Percentiles rank a stretch among this genome's conserved stretches.
phyloP scores from a whole-genome alignment of 2,113 vertebrate genomes.

The Polyodon spathula region DNA sequence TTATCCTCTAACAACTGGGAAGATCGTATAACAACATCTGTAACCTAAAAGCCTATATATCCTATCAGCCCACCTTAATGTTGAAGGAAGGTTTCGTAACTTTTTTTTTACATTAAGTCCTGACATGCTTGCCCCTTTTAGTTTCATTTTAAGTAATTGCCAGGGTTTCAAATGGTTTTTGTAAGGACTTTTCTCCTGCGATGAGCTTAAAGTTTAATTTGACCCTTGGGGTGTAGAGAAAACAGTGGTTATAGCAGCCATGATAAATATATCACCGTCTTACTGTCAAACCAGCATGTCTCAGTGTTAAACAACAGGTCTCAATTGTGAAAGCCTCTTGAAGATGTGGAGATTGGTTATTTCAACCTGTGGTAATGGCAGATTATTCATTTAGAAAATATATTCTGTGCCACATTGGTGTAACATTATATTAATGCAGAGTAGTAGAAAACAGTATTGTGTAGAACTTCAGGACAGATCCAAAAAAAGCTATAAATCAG shows the following conservation, averaged over 20 bases:
- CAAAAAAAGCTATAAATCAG: too few species aligned
- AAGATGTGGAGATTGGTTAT: neutral
- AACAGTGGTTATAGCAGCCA: neutral
- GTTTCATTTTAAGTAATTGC: slow-evolving; percentile 2
- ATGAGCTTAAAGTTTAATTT: slow-evolving; percentile 14
- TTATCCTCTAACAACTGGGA: too few species aligned
- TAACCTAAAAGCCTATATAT: too few species aligned
- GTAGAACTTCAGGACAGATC: too few species aligned
- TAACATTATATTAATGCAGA: too few species aligned
- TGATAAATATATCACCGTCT: slow-evolving; percentile 2
- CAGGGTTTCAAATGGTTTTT: slow-evolving; percentile 3
- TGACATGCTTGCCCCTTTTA: neutral
- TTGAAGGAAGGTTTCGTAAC: too few species aligned
- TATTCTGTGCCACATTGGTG: too few species aligned
- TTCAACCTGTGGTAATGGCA: too few species aligned
- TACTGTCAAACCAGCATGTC: neutral
- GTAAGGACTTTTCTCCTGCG: neutral
- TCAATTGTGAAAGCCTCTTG: slow-evolving; percentile 1
- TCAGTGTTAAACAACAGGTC: neutral
- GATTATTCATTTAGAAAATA: too few species aligned
- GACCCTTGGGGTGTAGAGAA: slow-evolving; percentile 8
- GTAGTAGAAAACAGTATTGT: too few species aligned
- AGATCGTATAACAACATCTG: too few species aligned
- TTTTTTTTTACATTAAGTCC: neutral
- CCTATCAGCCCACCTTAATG: too few species aligned